These are phyloP conservation scores for Cygnus atratus DNA, from an alignment of 2,113 vertebrate species.

Conservation along the genomic window DNA sequence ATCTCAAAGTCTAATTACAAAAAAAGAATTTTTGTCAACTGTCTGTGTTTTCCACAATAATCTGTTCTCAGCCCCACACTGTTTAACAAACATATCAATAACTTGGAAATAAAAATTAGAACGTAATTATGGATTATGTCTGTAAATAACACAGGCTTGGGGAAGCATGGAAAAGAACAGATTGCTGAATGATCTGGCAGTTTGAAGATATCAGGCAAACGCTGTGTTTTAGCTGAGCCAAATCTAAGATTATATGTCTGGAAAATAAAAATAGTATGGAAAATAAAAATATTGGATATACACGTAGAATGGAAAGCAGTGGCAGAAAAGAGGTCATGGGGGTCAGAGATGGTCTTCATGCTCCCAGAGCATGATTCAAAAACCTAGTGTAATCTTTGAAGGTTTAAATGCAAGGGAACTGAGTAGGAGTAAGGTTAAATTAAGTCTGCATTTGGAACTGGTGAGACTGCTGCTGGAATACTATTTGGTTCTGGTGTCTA, in stretches of 20 bases:
- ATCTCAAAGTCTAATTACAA: constrained; percentile 43
- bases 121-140: constrained; percentile 13
- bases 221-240: neutral
- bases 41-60: neutral
- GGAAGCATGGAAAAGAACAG: constrained; percentile 4
- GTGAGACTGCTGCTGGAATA: constrained; percentile 13
- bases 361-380: neutral
- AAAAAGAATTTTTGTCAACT: neutral
- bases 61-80: neutral
- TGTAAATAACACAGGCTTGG: constrained; percentile 42
- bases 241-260: neutral
- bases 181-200: constrained; percentile 37
- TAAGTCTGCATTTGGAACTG: constrained; percentile 33
- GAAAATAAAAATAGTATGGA: constrained; percentile 20
- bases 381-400: neutral
- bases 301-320: neutral
- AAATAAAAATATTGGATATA: neutral
- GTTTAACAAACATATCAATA: constrained; percentile 32
- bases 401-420: neutral
- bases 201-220: constrained; percentile 43
- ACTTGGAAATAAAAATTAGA: constrained; percentile 38
- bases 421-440: constrained; percentile 34
- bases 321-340: neutral
- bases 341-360: neutral
- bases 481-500: constrained; percentile 26